Percentiles rank a stretch among this genome's conserved stretches.
These are phyloP conservation scores for Protonemura montana DNA, from an alignment of 2,888 invertebrate genomes.

Conservation along the genomic window DNA sequence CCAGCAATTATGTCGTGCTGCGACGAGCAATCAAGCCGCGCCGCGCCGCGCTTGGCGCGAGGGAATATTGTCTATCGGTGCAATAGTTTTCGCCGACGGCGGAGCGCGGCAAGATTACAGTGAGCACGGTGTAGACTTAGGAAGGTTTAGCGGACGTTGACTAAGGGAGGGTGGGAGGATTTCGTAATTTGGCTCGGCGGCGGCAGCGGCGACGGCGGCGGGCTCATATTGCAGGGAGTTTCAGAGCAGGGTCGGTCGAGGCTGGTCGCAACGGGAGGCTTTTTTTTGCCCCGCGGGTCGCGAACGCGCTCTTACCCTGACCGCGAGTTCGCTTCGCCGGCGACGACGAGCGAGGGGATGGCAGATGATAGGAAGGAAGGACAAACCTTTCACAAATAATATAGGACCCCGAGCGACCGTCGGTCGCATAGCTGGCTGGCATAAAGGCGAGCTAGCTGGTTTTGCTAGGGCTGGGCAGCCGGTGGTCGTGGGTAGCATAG, in stretches of 20 bases:
- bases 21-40: not conserved
- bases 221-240: not conserved
- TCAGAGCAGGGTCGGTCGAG: not conserved
- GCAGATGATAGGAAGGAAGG: conserved; percentile 12
- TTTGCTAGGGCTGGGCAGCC: not conserved
- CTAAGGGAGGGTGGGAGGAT: conserved; percentile 12
- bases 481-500: not conserved
- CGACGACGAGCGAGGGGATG: not conserved
- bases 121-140: conserved; percentile 12
- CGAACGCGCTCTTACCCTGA: not conserved
- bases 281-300: conserved; percentile 29
- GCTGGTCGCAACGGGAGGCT: not conserved
- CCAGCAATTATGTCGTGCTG: conserved; percentile 7
- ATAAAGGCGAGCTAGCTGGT: not conserved
- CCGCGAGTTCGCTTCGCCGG: conserved; percentile 21
- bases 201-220: not conserved
- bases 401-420: not conserved
- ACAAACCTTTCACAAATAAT: conserved; percentile 12
- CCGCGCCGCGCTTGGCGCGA: not conserved
- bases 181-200: conserved; percentile 7
- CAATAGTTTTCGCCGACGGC: not conserved
- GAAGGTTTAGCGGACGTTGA: conserved; percentile 3
- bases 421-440: not conserved
- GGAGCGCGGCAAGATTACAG: not conserved
- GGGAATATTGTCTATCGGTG: conserved; percentile 1